Conservation (phyloP, 2,113 vertebrate species). For the Osmerus mordax region DNA sequence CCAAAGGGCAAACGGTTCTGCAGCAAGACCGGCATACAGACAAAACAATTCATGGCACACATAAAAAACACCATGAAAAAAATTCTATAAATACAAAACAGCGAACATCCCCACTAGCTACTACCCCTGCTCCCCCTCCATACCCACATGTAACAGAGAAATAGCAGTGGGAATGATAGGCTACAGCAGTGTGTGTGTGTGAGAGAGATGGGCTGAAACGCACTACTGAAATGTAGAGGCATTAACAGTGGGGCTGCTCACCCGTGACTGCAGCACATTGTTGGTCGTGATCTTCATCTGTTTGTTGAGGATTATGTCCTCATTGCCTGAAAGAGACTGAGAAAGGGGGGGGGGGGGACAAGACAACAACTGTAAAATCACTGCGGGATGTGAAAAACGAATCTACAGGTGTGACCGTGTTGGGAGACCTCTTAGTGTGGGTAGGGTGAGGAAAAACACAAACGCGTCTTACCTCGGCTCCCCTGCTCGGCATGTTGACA, state of each 20-base stretch:
- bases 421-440: background rate
- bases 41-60: too few relatives aligned
- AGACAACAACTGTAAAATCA: background rate
- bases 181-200: too few relatives aligned
- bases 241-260: constrained; percentile 58
- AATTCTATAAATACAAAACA: too few relatives aligned
- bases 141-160: too few relatives aligned
- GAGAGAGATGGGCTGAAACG: background rate
- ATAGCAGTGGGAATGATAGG: too few relatives aligned
- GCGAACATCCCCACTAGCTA: too few relatives aligned
- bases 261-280: constrained; percentile 75
- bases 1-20: too few relatives aligned
- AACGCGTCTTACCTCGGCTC: constrained; percentile 47
- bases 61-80: too few relatives aligned
- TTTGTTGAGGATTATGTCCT: constrained; percentile 77
- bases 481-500: constrained; percentile 36
- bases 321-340: constrained; percentile 58
- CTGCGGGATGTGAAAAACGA: too few relatives aligned
- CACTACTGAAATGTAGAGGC: background rate
- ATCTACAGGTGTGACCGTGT: too few relatives aligned
- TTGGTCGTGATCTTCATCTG: constrained; percentile 84
- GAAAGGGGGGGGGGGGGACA: background rate
- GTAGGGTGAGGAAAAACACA: background rate
- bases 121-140: too few relatives aligned
- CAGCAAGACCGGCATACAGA: too few relatives aligned